Conservation (phyloP, 2,113 vertebrate species). For the Phylloscopus trochiloides region DNA sequence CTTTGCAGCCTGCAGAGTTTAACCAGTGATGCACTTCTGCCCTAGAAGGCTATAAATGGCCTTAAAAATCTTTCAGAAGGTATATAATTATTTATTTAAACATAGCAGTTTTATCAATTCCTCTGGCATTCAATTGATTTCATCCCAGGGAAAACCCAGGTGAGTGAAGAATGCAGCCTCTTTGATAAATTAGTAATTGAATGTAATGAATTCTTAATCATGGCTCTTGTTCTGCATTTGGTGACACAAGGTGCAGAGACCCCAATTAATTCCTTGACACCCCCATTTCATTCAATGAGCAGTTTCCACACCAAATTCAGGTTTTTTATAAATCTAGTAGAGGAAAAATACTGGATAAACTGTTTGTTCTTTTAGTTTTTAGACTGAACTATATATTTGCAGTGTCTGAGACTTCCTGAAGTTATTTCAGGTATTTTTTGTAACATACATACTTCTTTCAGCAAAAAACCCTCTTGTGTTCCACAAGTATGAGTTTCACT, state of each 20-base stretch:
- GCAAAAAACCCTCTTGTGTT: neutral
- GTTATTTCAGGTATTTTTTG: fast-evolving
- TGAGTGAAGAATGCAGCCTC: conserved; percentile 2
- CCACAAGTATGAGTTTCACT: neutral
- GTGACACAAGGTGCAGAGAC: neutral
- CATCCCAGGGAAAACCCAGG: neutral
- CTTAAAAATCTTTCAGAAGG: neutral
- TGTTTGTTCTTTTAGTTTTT: neutral
- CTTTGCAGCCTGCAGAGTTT: neutral
- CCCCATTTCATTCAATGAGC: neutral
- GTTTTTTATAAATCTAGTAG: neutral
- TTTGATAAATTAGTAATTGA: conserved; percentile 57
- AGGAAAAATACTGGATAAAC: neutral
- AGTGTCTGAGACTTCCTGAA: neutral
- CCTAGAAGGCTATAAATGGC: neutral
- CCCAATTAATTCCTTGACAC: neutral
- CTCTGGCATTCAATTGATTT: neutral
- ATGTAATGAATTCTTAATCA: conserved; percentile 14
- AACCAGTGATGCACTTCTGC: neutral
- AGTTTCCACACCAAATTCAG: neutral
- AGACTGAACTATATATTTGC: neutral
- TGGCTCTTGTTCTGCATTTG: neutral
- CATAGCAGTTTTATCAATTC: neutral
- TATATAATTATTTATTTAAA: conserved; percentile 39
- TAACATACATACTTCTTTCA: neutral